These are phyloP conservation scores for Erebia ligea DNA, from an alignment of 2,888 invertebrate genomes.

Conservation along the genomic window DNA sequence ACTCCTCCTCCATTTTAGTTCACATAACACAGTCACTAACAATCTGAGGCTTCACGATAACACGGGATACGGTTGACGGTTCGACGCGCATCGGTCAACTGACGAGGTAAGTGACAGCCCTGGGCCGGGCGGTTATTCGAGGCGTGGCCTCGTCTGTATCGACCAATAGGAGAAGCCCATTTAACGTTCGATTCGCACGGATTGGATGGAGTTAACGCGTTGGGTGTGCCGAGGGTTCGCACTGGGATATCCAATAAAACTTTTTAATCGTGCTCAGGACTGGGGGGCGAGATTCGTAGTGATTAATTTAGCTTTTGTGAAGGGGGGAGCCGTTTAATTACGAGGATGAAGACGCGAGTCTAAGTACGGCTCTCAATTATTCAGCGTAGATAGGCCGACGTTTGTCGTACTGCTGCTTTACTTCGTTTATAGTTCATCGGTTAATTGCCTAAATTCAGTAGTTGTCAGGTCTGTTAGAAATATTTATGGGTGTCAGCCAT, in stretches of 20 bases:
- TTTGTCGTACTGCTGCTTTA: constrained; percentile 79
- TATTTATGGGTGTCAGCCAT: constrained; percentile 40
- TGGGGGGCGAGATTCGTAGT: constrained; percentile 81
- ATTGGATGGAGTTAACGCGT: constrained; percentile 59
- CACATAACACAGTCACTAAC: constrained; percentile 77
- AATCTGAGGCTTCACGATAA: constrained; percentile 62
- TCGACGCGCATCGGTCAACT: constrained; percentile 81
- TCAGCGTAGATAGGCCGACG: constrained; percentile 77
- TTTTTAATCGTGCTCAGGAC: constrained; percentile 79
- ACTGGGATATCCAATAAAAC: constrained; percentile 79
- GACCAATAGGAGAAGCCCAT: constrained; percentile 57
- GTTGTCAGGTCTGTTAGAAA: constrained; percentile 46
- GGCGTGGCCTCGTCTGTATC: constrained; percentile 58
- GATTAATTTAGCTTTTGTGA: constrained; percentile 75
- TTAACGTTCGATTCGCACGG: constrained; percentile 48
- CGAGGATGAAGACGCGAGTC: constrained; percentile 80
- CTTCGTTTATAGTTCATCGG: constrained; percentile 75
- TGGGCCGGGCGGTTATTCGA: constrained; percentile 64
- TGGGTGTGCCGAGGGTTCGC: constrained; percentile 71
- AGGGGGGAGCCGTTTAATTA: constrained; percentile 69
- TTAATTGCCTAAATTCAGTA: constrained; percentile 55
- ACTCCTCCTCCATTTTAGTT: constrained; percentile 78
- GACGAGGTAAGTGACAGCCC: constrained; percentile 76
- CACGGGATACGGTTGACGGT: constrained; percentile 77
- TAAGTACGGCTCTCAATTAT: constrained; percentile 79